Percentiles rank a stretch among this genome's conserved stretches.
Evolutionary conservation across 1,140 invertebrate genomes (phyloP).

Genomic region (Diuraphis noxia): DNA sequence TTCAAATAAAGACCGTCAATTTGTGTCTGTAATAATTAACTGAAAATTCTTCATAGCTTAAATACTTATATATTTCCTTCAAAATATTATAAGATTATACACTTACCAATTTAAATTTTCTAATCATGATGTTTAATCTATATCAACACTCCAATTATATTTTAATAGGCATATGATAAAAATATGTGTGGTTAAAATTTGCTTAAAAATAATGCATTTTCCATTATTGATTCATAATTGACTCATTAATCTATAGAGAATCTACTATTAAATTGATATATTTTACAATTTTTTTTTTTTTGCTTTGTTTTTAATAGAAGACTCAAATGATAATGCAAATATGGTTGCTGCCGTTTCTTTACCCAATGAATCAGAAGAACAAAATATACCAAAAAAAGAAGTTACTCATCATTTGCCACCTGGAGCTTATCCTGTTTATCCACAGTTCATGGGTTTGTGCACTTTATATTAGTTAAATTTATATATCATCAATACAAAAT

Average conservation of each 20-base stretch:
- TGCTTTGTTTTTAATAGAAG: constrained; percentile 7
- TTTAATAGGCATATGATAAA: neutral
- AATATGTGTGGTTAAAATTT: neutral
- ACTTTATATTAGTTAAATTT: neutral
- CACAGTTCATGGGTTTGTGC: constrained; percentile 40
- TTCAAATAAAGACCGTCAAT: neutral
- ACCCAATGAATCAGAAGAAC: constrained; percentile 28
- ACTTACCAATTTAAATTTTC: neutral
- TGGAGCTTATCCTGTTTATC: constrained; percentile 51
- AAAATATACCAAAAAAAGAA: constrained; percentile 48
- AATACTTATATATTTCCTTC: neutral
- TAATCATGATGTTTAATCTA: neutral
- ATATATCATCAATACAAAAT: neutral
- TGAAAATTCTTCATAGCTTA: neutral
- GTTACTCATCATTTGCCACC: constrained; percentile 50
- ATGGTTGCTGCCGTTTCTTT: constrained; percentile 40
- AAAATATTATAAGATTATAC: neutral
- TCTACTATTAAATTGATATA: neutral
- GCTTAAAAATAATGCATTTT: neutral
- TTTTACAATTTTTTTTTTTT: neutral
- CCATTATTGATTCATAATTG: neutral
- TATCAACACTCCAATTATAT: no score
- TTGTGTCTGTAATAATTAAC: no score
- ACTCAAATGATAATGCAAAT: constrained; percentile 37
- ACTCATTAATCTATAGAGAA: neutral